Base-by-base conservation (phyloP, 1,140 invertebrate genomes). In the Penaeus japonicus region DNA sequence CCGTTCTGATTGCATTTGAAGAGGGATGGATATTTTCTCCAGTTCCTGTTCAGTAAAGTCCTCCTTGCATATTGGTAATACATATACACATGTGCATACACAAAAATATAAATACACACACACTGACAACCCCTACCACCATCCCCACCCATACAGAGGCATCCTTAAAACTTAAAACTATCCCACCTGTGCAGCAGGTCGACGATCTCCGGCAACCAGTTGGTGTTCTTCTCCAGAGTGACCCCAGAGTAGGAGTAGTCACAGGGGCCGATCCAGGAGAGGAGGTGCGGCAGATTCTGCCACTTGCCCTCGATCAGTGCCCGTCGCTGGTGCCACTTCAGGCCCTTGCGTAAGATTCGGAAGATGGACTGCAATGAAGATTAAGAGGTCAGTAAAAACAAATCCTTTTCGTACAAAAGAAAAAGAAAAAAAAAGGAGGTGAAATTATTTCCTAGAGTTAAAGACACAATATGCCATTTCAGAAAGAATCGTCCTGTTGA, bases 261-360 rank as follows among this genome's bases (percentile, higher is more conserved):
- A 89, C 92, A 92, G 59, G 94, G 93, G 18, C 94, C 94, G 86
- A 93, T 92, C 94, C 94, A 94, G 1, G 93, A 92, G 5, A 94
- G 93, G 15, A 94, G 91, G 59, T 93, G 90, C 10, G 93, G 93
- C 83, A 94, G 92, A 47, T 92, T 89, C 83, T 92, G 92, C 83
- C 92, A 92, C 54, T 91, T 90, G 17, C 93, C 93, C 85, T 89
- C 90, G 35, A 91, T 91, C 17, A 92, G 78, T 84, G 92, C 91
- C 75, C 91, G 91, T 54, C 92, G 92, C 86, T 94, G 93, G 89
- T 92, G 91, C 93, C 93, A 94, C 85, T 93, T 93, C 47, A 94
- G 91, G 32, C 92, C 91, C 59, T 92, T 91, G 73, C 91, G 91
- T 53, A 93, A 87, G 32, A 92, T 90, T 30, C 92, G 90, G 89